Evolutionary conservation across 2,888 invertebrate species (phyloP), one percentile per base, ranked within the genome.

Genomic region (Eupithecia centaureata): DNA sequence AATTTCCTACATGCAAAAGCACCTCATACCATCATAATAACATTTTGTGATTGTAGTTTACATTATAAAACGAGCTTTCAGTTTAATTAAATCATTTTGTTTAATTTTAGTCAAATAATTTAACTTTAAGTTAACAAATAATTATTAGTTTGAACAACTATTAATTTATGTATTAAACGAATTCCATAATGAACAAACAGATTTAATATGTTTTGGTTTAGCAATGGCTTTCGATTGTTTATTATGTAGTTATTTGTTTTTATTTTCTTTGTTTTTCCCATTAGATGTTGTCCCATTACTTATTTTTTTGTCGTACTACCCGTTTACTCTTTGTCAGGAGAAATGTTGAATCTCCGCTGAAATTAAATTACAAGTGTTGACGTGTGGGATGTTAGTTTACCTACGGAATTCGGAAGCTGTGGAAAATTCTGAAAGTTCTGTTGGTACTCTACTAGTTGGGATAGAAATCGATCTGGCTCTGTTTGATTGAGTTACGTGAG

Each of bases 291-390:
- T 42, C 18, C 42, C 18, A 22, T 47, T 12, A 10, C 18, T 22
- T 22, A 2, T 52, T 27, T 52, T 18, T 27, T 27, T 15, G 27
- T 27, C 8, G 15, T 56, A 18, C 10, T n/a, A 30, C 22, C 27
- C 35, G 33, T 61, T 42, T 59, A 62, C 63, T 67, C 27, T 69
- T 54, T 25, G 62, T 27, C 28, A 22, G 18, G 22, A 62, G 67
- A 68, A 62, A 70, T 58, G 28, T 35, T 15, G 59, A 63, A 65
- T 65, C 63, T 64, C 63, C 62, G 61, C 62, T 62, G 35, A 68
- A 70, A 72, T 72, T 68, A 66, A 70, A 72, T 72, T 70, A 72
- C 64, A 70, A 72, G 67, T 70, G 68, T 72, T 70, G 70, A 66
- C 72, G 58, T 54, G 38, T 15, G 47, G 42, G 52, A 33, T 33